Evolutionary conservation across 30 jellyfish, hydroid and myxozoan species (phyloP).

Genomic region (Turritopsis dohrnii): DNA sequence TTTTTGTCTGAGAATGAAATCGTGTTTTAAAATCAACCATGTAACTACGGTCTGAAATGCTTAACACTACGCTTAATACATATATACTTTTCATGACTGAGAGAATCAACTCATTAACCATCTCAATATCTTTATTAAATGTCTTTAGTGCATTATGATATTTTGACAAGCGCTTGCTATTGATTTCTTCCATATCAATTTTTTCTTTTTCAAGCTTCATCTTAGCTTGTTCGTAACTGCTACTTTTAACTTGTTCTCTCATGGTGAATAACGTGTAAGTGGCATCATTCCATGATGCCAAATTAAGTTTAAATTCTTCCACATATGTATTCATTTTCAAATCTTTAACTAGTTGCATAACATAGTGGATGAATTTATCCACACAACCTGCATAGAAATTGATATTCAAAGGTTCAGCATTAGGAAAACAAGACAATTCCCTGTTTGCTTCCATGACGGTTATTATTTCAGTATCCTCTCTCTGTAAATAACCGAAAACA

Average conservation of each 20-base stretch:
- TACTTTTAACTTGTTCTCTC: background rate
- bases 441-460: background rate
- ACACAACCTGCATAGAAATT: background rate
- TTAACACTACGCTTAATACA: background rate
- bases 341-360: background rate
- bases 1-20: background rate
- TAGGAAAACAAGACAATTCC: background rate
- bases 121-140: background rate
- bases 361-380: background rate
- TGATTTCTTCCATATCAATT: background rate
- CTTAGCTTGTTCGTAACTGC: background rate
- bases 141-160: background rate
- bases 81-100: background rate
- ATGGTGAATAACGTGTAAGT: background rate
- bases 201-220: background rate
- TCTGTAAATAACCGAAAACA: background rate
- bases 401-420: background rate
- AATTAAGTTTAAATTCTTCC: background rate
- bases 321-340: background rate
- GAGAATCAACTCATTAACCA: background rate
- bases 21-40: background rate
- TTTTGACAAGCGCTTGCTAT: background rate
- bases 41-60: background rate
- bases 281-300: background rate
- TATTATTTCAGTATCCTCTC: background rate